These are phyloP conservation scores for Corythornis vintsioides DNA, from an alignment of 2,113 vertebrate species.

Conservation along the genomic window DNA sequence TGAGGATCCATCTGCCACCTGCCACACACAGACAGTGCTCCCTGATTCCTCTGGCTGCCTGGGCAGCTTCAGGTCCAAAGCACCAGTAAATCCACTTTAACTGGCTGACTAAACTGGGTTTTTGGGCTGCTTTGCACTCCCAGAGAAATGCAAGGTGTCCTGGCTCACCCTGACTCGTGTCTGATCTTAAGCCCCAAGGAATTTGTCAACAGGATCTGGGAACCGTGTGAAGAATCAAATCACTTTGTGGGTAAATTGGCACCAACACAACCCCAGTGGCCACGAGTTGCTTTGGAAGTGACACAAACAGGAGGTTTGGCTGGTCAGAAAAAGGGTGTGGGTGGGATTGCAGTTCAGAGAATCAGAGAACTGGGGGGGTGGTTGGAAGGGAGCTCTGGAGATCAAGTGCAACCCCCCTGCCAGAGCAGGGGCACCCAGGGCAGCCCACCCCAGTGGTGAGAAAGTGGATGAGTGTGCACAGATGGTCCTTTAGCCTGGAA, in stretches of 20 bases:
- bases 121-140: not conserved
- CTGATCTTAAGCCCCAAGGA: not conserved
- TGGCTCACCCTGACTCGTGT: not conserved
- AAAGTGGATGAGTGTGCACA: not conserved
- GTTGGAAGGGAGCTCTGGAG: too few species aligned
- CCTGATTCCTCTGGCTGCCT: not conserved
- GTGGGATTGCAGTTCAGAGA: not conserved
- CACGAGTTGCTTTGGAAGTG: not conserved
- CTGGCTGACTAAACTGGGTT: not conserved
- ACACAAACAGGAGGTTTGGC: not conserved
- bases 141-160: not conserved
- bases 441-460: not conserved
- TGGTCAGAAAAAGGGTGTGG: not conserved
- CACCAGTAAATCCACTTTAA: not conserved
- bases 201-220: slow-evolving; percentile 25
- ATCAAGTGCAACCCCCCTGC: too few species aligned
- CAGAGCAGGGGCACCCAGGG: too few species aligned
- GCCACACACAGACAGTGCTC: not conserved
- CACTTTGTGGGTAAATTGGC: not conserved
- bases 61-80: not conserved
- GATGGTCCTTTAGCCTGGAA: not conserved
- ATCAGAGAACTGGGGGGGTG: too few species aligned
- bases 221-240: not conserved
- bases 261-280: not conserved
- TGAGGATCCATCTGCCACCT: not conserved